Conservation (phyloP, 2,113 vertebrate genomes). For the Myanophis thanlyinensis region DNA sequence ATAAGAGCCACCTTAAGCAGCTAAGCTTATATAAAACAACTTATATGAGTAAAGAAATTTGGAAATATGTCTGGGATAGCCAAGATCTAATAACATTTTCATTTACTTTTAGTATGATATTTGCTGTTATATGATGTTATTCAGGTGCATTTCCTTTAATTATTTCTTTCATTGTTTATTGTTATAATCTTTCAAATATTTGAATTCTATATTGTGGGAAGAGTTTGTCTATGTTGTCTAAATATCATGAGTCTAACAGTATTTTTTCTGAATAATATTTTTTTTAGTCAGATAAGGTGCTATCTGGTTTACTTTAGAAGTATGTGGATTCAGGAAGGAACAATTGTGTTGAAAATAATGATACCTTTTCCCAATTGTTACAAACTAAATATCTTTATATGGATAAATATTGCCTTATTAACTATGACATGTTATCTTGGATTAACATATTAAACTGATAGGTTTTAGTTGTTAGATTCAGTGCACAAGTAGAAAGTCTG, state of each 20-base stretch:
- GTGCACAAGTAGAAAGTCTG: not conserved
- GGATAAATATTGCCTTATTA: not conserved
- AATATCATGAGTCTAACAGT: not conserved
- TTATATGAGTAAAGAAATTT: not conserved
- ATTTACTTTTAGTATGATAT: not conserved
- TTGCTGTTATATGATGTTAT: rapidly evolving
- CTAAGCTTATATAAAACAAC: rapidly evolving
- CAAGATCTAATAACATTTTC: not conserved
- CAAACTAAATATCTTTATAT: not conserved
- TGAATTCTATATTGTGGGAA: not conserved
- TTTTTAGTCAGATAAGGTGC: not conserved
- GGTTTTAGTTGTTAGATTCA: not conserved
- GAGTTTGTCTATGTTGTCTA: not conserved
- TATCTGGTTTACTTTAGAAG: not conserved
- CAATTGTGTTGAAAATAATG: conserved; percentile 13
- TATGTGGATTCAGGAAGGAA: conserved; percentile 9
- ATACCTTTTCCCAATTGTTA: not conserved
- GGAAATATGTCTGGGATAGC: not conserved
- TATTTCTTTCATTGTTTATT: conserved; percentile 17
- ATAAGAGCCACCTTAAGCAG: rapidly evolving
- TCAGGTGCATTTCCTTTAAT: not conserved
- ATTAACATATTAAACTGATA: not conserved
- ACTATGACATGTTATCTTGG: not conserved
- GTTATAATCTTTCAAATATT: not conserved
- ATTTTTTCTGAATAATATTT: not conserved